Conservation (phyloP, 2,113 vertebrate species). For the Strigops habroptila region DNA sequence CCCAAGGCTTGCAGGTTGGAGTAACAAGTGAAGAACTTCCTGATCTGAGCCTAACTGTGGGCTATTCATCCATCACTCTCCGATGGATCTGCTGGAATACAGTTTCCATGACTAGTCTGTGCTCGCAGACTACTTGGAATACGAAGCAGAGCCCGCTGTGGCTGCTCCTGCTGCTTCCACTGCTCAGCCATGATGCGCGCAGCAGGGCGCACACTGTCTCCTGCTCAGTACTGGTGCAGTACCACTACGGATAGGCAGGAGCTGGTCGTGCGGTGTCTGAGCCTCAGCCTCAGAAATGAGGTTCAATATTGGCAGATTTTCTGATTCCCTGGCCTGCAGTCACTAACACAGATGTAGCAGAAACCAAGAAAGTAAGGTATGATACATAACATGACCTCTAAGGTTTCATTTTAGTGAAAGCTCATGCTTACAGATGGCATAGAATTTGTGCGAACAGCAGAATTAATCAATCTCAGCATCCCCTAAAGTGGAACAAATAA, state of each 20-base stretch:
- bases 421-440: background rate
- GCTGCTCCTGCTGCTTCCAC: background rate
- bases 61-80: background rate
- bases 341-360: fast-evolving
- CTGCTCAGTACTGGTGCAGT: background rate
- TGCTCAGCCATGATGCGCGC: fast-evolving
- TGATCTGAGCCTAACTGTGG: background rate
- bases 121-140: background rate
- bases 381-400: fast-evolving
- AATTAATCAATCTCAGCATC: background rate
- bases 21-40: background rate
- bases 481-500: background rate
- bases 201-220: fast-evolving
- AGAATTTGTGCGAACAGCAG: background rate
- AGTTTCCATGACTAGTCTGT: fast-evolving
- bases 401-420: background rate
- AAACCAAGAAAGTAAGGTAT: background rate
- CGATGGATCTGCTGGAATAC: background rate
- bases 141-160: background rate
- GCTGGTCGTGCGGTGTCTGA: background rate
- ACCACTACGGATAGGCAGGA: fast-evolving
- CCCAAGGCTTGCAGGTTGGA: background rate
- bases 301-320: fast-evolving
- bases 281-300: fast-evolving
- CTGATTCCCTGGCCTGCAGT: background rate